Base-by-base conservation (phyloP, 2,888 invertebrate species). In the Laothoe populi region DNA sequence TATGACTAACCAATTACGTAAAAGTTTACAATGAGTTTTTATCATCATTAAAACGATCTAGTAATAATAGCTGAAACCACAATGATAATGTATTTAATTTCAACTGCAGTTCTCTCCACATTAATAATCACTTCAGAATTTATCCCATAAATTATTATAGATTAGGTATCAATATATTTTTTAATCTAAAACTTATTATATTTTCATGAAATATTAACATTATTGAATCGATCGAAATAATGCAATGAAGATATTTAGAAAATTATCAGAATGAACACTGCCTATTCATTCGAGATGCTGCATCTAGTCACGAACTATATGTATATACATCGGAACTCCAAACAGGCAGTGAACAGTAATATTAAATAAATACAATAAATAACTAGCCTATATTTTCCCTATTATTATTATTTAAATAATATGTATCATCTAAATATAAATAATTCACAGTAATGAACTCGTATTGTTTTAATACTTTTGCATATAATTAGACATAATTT, bases 1-100 rank as follows among this genome's bases (percentile, higher is more conserved):
- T 38, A 40, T 40, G 48, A 49, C 42, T 49, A 40, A 23, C 8
- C 19, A 53, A 31, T 61, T 61, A 61, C 26, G 40, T 26, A 61
- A 26, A 24, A 40, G 38, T 40, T 16, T 26, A 16, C 16, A 23
- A 19, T 40, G 48, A 19, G 7, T 53, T 42, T 46, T 26, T 19
- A 49, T 16, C 40, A 23, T 61, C 26, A 38, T 11, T 21, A 13
- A 13, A 48, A 26, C 23, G 24, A 24, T 49, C 4, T 21, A 49
- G 26, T 49, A 40, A 49, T 49, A 40, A 49, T 49, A 7, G n/a
- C 40, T 19, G 23, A 23, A 42, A 60, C 31, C 49, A 21, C 60
- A 60, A 42, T 35, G 23, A 11, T 49, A 24, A 49, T 60, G n/a
- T 24, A 5, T 48, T 59, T 60, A 24, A 38, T 48, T 60, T 24